phyloP scores from a whole-genome alignment of 2,797 vertebrate genomes.

The Notamacropus eugenii region DNA sequence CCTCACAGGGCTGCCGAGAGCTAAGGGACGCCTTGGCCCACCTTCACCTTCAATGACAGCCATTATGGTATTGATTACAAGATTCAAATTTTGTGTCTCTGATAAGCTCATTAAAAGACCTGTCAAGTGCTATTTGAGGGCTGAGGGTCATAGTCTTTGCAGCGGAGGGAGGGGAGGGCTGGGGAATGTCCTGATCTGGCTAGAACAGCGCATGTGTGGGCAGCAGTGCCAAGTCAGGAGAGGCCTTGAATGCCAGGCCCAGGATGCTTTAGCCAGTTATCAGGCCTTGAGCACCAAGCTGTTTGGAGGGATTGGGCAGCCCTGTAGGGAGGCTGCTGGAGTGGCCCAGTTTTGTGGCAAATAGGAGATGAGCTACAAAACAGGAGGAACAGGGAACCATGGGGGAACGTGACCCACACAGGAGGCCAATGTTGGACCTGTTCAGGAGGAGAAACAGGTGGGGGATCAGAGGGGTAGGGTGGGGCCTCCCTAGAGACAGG shows the following conservation, averaged over 20 bases:
- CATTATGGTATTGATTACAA: not conserved
- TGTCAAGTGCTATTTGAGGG: not conserved
- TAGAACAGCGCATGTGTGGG: too few relatives aligned
- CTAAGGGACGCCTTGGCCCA: not conserved
- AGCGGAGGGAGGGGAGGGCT: not conserved
- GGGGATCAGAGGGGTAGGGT: too few relatives aligned
- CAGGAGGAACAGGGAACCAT: too few relatives aligned
- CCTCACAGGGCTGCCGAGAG: not conserved
- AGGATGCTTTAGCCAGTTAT: too few relatives aligned
- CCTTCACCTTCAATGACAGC: not conserved
- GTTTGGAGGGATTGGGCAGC: not conserved
- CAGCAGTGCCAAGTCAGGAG: not conserved
- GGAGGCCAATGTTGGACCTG: not conserved
- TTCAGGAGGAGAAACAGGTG: not conserved
- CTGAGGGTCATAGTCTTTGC: not conserved
- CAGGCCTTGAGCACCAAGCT: too few relatives aligned
- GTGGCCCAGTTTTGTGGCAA: fast-evolving
- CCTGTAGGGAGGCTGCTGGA: too few relatives aligned
- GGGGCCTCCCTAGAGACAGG: too few relatives aligned
- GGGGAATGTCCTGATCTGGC: not conserved
- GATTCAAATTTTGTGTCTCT: not conserved
- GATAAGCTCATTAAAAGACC: not conserved
- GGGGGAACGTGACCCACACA: not conserved
- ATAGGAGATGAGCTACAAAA: fast-evolving
- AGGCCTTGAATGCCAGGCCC: too few relatives aligned